Conservation (phyloP, 2,113 vertebrate species). For the Gallinago media region DNA sequence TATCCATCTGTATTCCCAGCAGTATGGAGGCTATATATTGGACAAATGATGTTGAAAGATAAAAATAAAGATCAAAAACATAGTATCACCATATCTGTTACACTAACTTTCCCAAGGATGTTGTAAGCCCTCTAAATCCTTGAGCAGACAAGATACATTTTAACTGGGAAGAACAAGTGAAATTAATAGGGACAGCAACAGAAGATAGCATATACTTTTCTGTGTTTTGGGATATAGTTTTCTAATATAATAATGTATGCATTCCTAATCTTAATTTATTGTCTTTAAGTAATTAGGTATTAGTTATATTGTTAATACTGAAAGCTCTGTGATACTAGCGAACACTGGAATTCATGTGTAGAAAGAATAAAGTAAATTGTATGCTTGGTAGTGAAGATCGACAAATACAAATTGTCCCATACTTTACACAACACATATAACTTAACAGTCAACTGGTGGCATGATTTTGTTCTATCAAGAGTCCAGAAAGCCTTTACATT, state of each 20-base stretch:
- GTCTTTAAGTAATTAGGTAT: neutral
- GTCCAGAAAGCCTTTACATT: neutral
- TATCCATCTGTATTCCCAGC: neutral
- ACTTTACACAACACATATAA: neutral
- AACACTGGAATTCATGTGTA: neutral
- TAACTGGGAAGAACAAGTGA: neutral
- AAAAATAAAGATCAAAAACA: neutral
- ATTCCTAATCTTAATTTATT: neutral
- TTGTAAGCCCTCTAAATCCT: neutral
- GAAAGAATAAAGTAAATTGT: neutral
- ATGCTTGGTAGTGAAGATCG: neutral
- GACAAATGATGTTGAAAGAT: neutral
- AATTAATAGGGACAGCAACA: neutral
- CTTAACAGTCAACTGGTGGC: neutral
- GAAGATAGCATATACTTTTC: neutral
- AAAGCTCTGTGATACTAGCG: neutral
- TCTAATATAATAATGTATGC: neutral
- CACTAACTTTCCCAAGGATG: neutral
- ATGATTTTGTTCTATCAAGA: neutral
- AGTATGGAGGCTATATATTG: neutral
- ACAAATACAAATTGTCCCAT: neutral
- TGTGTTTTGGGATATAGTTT: neutral
- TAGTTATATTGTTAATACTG: neutral
- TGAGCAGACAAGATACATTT: neutral
- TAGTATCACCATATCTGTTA: neutral